These are phyloP conservation scores for Nematolebias whitei DNA, from an alignment of 2,113 vertebrate species.

Conservation along the genomic window DNA sequence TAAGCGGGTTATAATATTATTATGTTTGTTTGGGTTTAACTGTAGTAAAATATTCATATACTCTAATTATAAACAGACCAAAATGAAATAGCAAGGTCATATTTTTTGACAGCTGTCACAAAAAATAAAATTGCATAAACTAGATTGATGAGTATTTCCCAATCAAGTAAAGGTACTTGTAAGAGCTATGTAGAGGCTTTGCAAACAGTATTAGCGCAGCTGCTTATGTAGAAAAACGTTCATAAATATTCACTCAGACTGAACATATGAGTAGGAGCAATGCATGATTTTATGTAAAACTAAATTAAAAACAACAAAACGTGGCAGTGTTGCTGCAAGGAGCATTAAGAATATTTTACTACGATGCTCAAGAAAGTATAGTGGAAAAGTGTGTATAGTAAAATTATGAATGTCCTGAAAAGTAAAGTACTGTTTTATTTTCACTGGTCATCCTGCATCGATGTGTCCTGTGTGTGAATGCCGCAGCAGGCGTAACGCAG, in stretches of 20 bases:
- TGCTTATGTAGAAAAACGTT: too few relatives aligned
- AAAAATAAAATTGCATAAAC: neutral
- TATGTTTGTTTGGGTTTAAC: neutral
- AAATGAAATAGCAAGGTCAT: neutral
- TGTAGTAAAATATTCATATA: constrained; percentile 1
- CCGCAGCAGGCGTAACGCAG: constrained; percentile 36
- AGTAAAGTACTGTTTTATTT: neutral
- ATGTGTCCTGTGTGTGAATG: constrained; percentile 17
- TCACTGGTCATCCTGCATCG: neutral
- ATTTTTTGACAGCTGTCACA: neutral
- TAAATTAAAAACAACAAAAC: too few relatives aligned
- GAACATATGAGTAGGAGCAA: too few relatives aligned
- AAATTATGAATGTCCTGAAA: neutral
- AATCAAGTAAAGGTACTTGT: neutral
- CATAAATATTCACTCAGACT: too few relatives aligned
- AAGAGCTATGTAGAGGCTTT: neutral
- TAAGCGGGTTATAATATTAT: neutral
- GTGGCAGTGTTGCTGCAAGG: too few relatives aligned
- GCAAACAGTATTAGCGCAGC: too few relatives aligned
- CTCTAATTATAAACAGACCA: neutral
- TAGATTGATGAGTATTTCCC: neutral
- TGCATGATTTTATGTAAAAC: too few relatives aligned
- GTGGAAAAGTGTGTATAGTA: constrained; percentile 4
- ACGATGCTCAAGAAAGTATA: neutral
- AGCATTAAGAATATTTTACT: neutral